Evolutionary conservation across 2,888 invertebrate species (phyloP), one percentile per base, ranked within the genome.

Genomic region (Auanema freiburgensis): DNA sequence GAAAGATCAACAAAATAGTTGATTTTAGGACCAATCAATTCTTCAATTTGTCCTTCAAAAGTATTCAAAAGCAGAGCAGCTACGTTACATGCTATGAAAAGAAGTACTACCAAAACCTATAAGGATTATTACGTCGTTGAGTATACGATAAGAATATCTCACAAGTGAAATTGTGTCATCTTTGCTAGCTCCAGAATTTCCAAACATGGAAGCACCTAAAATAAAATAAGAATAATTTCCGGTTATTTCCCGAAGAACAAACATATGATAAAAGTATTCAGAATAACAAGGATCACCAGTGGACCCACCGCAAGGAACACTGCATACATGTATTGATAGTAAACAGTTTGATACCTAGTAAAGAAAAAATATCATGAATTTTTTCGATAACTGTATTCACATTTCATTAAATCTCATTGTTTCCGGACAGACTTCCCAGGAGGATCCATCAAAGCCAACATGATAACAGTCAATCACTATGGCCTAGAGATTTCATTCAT

Each of bases 1-100:
- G 80, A 79, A 8, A 79, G 55, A 71, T 83, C 83, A 43, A 83
- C 79, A 40, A 83, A 67, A 58, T 83, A 83, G 64, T 80, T 80
- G 61, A 83, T 77, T 8, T 75, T 70, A 54, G 68, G 64, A 33
- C 71, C 74, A 2, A 80, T 62, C 11, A 66, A 40, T 16, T 69
- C 71, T n/a, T 68, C 67, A 16, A 82, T 63, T 8, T 70, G 63
- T 40, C 64, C 68, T 58, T 82, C 82, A 59, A 82, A 74, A 33
- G 83, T 72, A 57, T 83, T 83, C 59, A 83, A 66, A 6, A 83
- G 62, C 50, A 83, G 64, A 1, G 83, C 83, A 25, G 79, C 71
- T 3, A 75, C 77, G 55, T 83, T 83, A 67, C 83, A 83, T 23
- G 74, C 71, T 54, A 83, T 82, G 69, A 83, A 83, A 18, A 83